phyloP scores from a whole-genome alignment of 2,113 vertebrate genomes.

The Mesoclemmys tuberculata region DNA sequence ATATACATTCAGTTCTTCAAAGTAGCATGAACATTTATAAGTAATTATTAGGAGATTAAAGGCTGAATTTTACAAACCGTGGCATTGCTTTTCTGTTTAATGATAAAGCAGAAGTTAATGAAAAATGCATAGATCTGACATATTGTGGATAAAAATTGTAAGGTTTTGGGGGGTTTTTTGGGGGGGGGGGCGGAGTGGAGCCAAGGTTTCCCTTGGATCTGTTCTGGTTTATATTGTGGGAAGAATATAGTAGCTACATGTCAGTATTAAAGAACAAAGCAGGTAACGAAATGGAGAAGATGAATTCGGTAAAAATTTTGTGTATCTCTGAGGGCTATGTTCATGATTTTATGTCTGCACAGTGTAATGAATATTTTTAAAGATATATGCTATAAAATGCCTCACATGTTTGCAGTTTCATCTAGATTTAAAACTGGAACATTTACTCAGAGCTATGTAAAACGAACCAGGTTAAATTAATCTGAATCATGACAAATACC shows the following conservation, averaged over 20 bases:
- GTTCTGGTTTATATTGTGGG: conserved; percentile 21
- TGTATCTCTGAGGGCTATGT: background rate
- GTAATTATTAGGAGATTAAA: conserved; percentile 73
- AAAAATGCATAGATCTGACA: conserved; percentile 66
- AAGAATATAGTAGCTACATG: conserved; percentile 8
- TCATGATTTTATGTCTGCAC: conserved; percentile 7
- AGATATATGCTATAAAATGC: conserved; percentile 6
- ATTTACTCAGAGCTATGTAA: background rate
- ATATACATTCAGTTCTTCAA: conserved; percentile 57
- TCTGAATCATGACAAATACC: background rate
- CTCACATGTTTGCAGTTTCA: background rate
- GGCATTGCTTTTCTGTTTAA: conserved; percentile 63
- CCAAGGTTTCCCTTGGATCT: conserved; percentile 39
- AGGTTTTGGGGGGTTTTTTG: background rate
- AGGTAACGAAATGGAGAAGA: conserved; percentile 12
- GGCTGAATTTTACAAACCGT: conserved; percentile 61
- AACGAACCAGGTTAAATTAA: conserved; percentile 12
- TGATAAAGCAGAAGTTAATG: conserved; percentile 65
- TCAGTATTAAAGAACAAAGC: conserved; percentile 11
- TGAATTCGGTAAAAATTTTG: conserved; percentile 46
- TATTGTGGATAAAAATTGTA: conserved; percentile 53
- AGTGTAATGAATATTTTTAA: background rate
- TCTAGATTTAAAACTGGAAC: background rate
- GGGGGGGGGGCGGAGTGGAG: background rate
- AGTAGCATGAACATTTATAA: conserved; percentile 67